phyloP scores from a whole-genome alignment of 2,113 vertebrate genomes.

The Chionodraco myersi region DNA sequence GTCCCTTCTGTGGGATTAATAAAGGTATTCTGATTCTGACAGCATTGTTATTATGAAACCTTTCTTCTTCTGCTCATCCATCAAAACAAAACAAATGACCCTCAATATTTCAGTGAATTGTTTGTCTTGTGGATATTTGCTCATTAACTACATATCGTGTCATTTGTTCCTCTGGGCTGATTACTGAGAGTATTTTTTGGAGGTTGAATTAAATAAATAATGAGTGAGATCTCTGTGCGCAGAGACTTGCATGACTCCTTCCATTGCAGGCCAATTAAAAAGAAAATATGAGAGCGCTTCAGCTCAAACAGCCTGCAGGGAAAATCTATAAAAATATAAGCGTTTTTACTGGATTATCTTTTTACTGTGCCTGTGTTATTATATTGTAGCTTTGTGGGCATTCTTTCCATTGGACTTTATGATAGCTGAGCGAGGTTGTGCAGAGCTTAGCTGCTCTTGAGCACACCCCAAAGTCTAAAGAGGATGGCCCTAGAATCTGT shows the following conservation, averaged over 20 bases:
- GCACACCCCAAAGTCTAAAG: background rate
- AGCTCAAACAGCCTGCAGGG: slow-evolving; percentile 22
- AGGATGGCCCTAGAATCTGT: background rate
- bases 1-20: too few species aligned
- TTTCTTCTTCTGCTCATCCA: background rate
- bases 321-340: slow-evolving; percentile 50
- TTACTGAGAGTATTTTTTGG: background rate
- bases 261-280: slow-evolving; percentile 56
- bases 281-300: slow-evolving; percentile 47
- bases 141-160: background rate
- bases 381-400: slow-evolving; percentile 11
- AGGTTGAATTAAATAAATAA: slow-evolving; percentile 22
- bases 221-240: slow-evolving; percentile 7
- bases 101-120: background rate
- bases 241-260: slow-evolving; percentile 27
- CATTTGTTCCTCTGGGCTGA: background rate
- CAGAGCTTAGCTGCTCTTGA: background rate
- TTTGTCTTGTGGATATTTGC: background rate
- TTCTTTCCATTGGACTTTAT: slow-evolving; percentile 1
- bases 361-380: slow-evolving; percentile 47
- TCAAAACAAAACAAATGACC: background rate
- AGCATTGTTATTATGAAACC: background rate
- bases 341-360: slow-evolving; percentile 36
- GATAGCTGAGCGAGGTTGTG: background rate
- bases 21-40: too few species aligned